Conservation (phyloP, 1,140 invertebrate species). For the Drepana arcuata region DNA sequence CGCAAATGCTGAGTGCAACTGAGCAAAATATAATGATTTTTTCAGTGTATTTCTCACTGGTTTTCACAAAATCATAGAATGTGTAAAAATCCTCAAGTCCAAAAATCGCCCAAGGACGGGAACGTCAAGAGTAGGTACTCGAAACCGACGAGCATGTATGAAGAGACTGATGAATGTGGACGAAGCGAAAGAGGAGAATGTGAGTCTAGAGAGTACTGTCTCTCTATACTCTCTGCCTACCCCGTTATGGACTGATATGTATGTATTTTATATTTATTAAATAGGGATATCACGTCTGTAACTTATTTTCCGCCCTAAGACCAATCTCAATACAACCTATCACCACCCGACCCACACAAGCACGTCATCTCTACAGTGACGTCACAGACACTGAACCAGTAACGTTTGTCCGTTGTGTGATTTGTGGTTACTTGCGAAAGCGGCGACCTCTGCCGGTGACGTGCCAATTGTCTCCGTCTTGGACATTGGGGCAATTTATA, state of each 20-base stretch:
- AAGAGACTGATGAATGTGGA: no score
- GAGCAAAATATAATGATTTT: background rate
- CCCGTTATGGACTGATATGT: no score
- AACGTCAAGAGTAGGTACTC: no score
- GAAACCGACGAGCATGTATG: no score
- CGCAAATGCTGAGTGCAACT: background rate
- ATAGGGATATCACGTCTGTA: no score
- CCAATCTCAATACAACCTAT: background rate
- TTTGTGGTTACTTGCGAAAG: slow-evolving; percentile 38
- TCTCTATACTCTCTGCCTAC: no score
- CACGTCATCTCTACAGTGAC: slow-evolving; percentile 11
- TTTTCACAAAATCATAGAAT: background rate
- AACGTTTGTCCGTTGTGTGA: slow-evolving; percentile 36
- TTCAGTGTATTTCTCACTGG: background rate
- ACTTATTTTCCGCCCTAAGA: no score
- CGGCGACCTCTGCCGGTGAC: slow-evolving; percentile 43
- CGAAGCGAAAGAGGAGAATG: no score
- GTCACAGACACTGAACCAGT: slow-evolving; percentile 7
- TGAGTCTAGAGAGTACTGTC: no score
- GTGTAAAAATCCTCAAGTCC: background rate
- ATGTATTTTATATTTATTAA: no score
- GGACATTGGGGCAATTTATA: slow-evolving; percentile 9
- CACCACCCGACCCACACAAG: background rate
- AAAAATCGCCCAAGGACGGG: no score
- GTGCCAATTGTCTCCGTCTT: slow-evolving; percentile 57